Evolutionary conservation across 1,140 invertebrate genomes (phyloP), one percentile per base, ranked within the genome.

Genomic region (Pseudoatta argentina): DNA sequence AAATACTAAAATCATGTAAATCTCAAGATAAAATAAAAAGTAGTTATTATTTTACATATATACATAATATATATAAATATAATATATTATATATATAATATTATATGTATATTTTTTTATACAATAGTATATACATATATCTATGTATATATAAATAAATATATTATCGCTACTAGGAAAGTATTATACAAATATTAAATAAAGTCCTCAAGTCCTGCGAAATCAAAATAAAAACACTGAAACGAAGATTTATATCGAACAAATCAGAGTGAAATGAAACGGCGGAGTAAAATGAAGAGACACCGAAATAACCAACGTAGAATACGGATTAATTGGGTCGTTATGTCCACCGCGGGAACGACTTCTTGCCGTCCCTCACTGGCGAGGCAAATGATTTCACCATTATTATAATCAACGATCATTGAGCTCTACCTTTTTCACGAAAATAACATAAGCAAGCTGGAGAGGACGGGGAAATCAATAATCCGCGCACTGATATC

Each of bases 401-500:
- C 77, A 27, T 53, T 81, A 24, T 71, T 71, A 55, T 34, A 69
- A 81, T 69, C 30, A 81, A 39, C 48, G 30, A 81, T 69, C 39
- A 61, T 73, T 34, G 66, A 73, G 79, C 53, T 83, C 63, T 59
- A 51, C 24, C 76, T 73, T 78, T 88, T 72, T 64, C 85, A 57
- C 67, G 75, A 85, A 86, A 89, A 89, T 86, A 88, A 91, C 72
- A 89, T 91, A 91, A 91, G 83, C 82, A 85, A 86, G 27, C 34
- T 64, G 77, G 14, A 78, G 87, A 71, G 34, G 51, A 93, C 82
- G 88, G 86, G 87, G 93, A 92, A 93, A 95, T 94, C 94, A 93
- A 95, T 95, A 95, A 95, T 93, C 91, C 93, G 91, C 86, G 91
- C 92, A 91, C 90, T 91, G 91, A 93, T 93, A 92, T 89, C 91